Base-by-base conservation (phyloP, 2,888 invertebrate genomes). In the Cecidostiba fungosa region DNA sequence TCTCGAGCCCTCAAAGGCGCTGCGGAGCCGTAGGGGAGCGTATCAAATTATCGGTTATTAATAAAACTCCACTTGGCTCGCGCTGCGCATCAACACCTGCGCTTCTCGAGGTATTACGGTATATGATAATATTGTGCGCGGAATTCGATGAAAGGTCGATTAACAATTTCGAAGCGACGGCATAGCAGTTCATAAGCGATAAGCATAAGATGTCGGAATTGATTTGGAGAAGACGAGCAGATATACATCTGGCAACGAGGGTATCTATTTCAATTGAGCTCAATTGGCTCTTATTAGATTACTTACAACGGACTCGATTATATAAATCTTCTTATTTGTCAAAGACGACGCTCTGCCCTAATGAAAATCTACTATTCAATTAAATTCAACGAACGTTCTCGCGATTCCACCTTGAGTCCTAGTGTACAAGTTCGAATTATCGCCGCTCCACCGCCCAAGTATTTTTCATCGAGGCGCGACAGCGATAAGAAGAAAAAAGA, bases 41-140 rank as follows among this genome's bases (percentile, higher is more conserved):
- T 91, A 91, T 91, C 89, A 89, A 92, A 91, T 91, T 91, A 91
- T 91, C 90, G 91, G 90, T 91, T 91, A 91, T 92, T 92, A 91
- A 92, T 91, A 91, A 90, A 89, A 88, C 88, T 87, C 87, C 87
- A 29, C 12, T 87, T 85, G 85, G 87, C 88, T 85, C n/a, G 26
- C 70, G 83, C 87, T 12, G 26, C 70, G 83, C 87, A 84, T 85
- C 86, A 74, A 83, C 85, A 85, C 81, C 79, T 85, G 66, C 29
- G 62, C 79, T 36, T n/a, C 54, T 72, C 8, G 23, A 16, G 39
- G 23, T 73, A 43, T n/a, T n/a, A n/a, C n/a, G n/a, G n/a, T 19
- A 14, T 36, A 36, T 26, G 8, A n/a, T 8, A 10, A 10, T 59
- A 59, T 59, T 59, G 54, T 23, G 54, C 19, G 50, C 50, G 10